Base-by-base conservation (phyloP, 2,797 vertebrate species). In the Chiroxiphia lanceolata region DNA sequence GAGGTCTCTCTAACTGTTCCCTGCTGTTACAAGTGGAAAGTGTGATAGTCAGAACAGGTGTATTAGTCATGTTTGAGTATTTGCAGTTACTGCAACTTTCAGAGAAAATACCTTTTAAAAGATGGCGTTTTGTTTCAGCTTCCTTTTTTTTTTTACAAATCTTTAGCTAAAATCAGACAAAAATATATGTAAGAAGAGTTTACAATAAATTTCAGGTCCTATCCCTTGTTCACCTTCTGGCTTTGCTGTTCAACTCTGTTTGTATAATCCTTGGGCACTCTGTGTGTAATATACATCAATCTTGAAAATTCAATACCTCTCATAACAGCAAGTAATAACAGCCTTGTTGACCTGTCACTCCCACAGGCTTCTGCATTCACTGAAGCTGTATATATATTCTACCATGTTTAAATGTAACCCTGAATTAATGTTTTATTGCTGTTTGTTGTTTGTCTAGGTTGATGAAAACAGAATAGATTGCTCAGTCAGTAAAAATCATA, bases 401-500 rank as follows among this genome's bases (percentile, higher is more conserved):
- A 12, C 20, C 29, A 26, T 42, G 21, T 67, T 74, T 86, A 72
- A 89, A 69, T 31, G 72, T 84, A 84, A 72, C 10, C 23, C 10
- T 57, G 44, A 63, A 93, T 84, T 60, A 76, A 76, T 56, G 7
- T 45, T 77, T 93, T 74, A 61, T 69, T 87, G 44, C 23, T 38
- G 22, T 67, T 90, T 63, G 13, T 57, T 61, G 6, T 78, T 81
- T 72, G 40, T 45, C 79, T 51, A 60, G 14, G 23, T 44, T 84
- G 51, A 90, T 67, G 22, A 79, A 93, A 97, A 63, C 8, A 70
- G 92, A 94, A 93, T 72, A 36, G 84, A 90, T 79, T 69, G 31
- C 36, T 92, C 53, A 27, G 23, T 83, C 72, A 38, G 40, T 69
- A 86, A 88, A 95, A 91, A 67, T 31, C 5, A 3, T 57, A 59